Percentiles rank a stretch among this genome's conserved stretches.
Evolutionary conservation across 2,888 invertebrate species (phyloP).

Genomic region (Mechanitis mazaeus): DNA sequence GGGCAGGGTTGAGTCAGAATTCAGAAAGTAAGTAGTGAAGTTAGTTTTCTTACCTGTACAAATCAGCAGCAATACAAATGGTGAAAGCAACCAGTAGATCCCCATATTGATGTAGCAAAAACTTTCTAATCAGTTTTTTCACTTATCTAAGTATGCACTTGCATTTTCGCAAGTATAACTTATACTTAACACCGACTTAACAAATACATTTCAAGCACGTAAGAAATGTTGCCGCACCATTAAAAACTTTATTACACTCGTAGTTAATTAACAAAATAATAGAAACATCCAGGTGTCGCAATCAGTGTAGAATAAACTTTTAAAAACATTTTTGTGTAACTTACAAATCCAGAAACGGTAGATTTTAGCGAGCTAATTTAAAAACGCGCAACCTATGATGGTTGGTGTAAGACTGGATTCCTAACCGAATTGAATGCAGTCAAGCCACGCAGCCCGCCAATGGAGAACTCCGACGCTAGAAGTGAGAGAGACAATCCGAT

Average conservation of each 20-base stretch:
- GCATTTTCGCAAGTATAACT: slow-evolving; percentile 52
- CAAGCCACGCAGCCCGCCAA: slow-evolving; percentile 43
- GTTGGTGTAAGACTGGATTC: slow-evolving; percentile 59
- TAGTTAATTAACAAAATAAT: slow-evolving; percentile 20
- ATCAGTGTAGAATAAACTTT: slow-evolving; percentile 13
- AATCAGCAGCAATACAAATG: slow-evolving; percentile 65
- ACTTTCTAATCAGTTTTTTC: slow-evolving; percentile 58
- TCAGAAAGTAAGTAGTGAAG: slow-evolving; percentile 60
- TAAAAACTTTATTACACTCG: slow-evolving; percentile 23
- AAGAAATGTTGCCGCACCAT: slow-evolving; percentile 33
- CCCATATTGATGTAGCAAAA: slow-evolving; percentile 56
- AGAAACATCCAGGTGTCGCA: slow-evolving; percentile 8
- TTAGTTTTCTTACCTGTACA: slow-evolving; percentile 67
- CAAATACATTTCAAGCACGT: slow-evolving; percentile 38
- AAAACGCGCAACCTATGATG: slow-evolving; percentile 49
- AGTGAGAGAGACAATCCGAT: slow-evolving; percentile 40
- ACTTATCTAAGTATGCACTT: slow-evolving; percentile 48
- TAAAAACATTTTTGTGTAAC: slow-evolving; percentile 40
- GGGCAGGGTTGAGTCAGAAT: slow-evolving; percentile 49
- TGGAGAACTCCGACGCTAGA: slow-evolving; percentile 27
- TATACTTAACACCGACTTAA: slow-evolving; percentile 56
- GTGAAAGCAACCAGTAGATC: slow-evolving; percentile 66
- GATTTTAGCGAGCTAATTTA: slow-evolving; percentile 59
- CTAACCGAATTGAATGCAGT: slow-evolving; percentile 32
- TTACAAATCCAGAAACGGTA: slow-evolving; percentile 45